phyloP scores from a whole-genome alignment of 2,797 vertebrate species.

The Ispidina lecontei region DNA sequence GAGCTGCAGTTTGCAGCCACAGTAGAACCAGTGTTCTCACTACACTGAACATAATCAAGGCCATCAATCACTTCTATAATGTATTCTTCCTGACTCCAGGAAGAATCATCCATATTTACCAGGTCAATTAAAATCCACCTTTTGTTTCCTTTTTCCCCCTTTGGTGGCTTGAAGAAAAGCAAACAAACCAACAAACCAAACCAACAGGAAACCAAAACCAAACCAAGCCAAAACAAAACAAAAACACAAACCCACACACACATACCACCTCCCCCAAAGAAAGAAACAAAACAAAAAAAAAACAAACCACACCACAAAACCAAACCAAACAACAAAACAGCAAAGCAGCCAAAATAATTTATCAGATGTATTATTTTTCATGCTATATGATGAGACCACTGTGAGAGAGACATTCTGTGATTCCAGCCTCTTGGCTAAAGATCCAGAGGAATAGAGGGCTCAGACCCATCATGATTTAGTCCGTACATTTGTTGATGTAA shows the following conservation, averaged over 20 bases:
- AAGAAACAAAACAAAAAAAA: too few relatives aligned
- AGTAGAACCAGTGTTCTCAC: neutral
- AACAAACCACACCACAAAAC: too few relatives aligned
- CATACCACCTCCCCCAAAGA: too few relatives aligned
- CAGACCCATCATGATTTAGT: neutral
- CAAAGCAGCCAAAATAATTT: neutral
- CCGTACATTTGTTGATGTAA: neutral
- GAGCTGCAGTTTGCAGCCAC: neutral
- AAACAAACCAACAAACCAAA: neutral
- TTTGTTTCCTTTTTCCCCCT: neutral
- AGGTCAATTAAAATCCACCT: conserved; percentile 27
- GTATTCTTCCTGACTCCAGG: neutral
- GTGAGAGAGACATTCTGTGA: neutral
- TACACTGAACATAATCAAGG: neutral
- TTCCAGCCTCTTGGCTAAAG: neutral
- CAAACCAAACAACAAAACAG: too few relatives aligned
- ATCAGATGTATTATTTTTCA: neutral
- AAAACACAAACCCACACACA: too few relatives aligned
- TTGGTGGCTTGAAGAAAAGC: neutral
- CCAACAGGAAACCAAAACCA: too few relatives aligned
- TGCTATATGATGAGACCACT: neutral
- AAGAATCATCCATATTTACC: neutral
- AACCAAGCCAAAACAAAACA: too few relatives aligned
- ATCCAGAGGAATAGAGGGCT: neutral
- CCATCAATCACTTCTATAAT: conserved; percentile 10